Base-by-base conservation (phyloP, 1,140 invertebrate species). In the Brachionus asplanchnoidis region DNA sequence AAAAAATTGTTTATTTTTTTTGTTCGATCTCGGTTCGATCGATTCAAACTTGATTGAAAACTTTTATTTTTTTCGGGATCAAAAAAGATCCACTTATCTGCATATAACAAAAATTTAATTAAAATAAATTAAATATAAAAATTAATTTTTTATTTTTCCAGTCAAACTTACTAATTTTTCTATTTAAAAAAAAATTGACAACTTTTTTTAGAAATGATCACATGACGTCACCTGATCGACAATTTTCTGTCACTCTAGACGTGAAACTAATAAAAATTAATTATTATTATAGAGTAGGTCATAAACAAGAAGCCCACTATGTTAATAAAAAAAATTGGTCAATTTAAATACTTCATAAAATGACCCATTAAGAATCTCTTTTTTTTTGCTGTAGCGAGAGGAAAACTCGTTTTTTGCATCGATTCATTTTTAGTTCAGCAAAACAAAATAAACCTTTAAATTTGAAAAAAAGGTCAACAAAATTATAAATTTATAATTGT, bases 401-500 rank as follows among this genome's bases (percentile, higher is more conserved):
- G 23, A 68, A 68, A 73, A 73, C 40, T 42, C 32, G 32, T 73
- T 40, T 36, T 73, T 42, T 42, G 68, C 68, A 73, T 73, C 68
- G 68, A 73, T 73, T 32, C 66, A 68, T 68, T 32, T 28, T 32
- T 73, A 36, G 68, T 73, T 40, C 32, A 73, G 6, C 11, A 40
- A 40, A 73, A 70, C 28, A 40, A 40, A 17, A 40, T 42, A 73
- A 73, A 73, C 40, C 40, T 73, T 40, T 17, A 42, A 73, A 73
- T 20, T 42, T 42, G 40, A 73, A 73, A 73, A 73, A 73, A 73
- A 73, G 68, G 68, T 73, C 68, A 73, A 9, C 68, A 42, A 73
- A 73, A 73, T 73, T 73, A 73, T 73, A 73, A 73, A 73, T 73
- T 73, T 73, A 40, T 40, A 20, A 42, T 73, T 40, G 32, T 73